Evolutionary conservation across 2,113 vertebrate genomes (phyloP).

Genomic region (Neodon shergylaensis): DNA sequence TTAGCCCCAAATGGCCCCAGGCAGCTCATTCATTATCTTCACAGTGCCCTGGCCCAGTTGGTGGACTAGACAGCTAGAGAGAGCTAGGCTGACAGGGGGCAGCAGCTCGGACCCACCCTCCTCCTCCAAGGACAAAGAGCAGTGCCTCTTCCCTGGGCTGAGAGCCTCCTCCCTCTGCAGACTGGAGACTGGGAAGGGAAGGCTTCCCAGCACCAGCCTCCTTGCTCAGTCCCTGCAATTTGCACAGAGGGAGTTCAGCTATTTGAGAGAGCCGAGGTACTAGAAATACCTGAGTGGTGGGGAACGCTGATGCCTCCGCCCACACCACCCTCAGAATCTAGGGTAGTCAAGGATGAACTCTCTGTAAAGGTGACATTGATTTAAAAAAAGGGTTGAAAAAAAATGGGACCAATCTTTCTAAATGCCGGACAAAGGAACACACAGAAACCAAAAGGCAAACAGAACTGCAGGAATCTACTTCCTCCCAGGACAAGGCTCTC

Average conservation of each 20-base stretch:
- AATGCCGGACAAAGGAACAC: not conserved
- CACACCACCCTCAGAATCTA: not conserved
- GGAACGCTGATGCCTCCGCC: not conserved
- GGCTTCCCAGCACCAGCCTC: not conserved
- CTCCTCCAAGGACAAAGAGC: not conserved
- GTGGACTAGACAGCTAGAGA: not conserved
- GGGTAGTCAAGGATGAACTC: constrained; percentile 20
- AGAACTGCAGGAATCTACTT: not conserved
- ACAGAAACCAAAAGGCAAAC: not conserved
- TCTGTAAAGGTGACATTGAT: constrained; percentile 69
- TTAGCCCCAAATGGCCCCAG: not conserved
- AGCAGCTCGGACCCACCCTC: not conserved
- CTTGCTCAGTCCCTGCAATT: not conserved
- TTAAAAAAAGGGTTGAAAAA: constrained; percentile 42
- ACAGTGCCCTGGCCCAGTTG: not conserved
- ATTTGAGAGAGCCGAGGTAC: constrained; percentile 22
- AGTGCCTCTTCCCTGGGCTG: fast-evolving
- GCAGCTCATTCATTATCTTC: not conserved
- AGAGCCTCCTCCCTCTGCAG: not conserved
- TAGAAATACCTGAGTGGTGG: not conserved
- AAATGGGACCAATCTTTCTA: not conserved
- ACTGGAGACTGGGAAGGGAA: not conserved
- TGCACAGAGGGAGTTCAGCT: constrained; percentile 18
- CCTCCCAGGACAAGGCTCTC: fast-evolving
- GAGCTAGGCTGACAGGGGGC: not conserved